phyloP scores from a whole-genome alignment of 1,140 invertebrate genomes.

The Nylanderia fulva region DNA sequence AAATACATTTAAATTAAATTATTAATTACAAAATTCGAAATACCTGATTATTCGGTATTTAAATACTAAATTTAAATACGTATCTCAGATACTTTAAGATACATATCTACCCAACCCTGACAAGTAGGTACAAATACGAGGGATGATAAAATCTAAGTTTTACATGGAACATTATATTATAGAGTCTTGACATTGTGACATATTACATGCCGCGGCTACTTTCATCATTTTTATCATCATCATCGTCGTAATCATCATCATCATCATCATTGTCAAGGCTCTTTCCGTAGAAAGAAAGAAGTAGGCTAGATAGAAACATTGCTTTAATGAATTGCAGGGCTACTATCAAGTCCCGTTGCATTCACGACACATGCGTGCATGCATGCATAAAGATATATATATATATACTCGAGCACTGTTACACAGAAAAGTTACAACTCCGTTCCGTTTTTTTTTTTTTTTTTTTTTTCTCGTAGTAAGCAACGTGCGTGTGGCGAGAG shows the following conservation, averaged over 20 bases:
- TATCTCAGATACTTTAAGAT: too few species aligned
- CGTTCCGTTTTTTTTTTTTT: slow-evolving; percentile 28
- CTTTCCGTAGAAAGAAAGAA: neutral
- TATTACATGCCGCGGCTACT: neutral
- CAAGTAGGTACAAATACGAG: neutral
- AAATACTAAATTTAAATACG: too few species aligned
- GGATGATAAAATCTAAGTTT: slow-evolving; percentile 10
- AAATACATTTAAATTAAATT: too few species aligned
- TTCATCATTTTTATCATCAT: slow-evolving; percentile 31
- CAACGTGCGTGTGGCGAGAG: neutral
- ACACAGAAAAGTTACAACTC: neutral
- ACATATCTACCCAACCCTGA: too few species aligned
- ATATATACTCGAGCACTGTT: slow-evolving; percentile 29
- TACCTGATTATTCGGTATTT: too few species aligned
- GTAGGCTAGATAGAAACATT: neutral
- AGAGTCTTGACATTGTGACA: neutral
- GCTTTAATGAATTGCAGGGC: slow-evolving; percentile 73
- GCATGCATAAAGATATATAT: slow-evolving; percentile 19
- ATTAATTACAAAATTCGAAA: too few species aligned
- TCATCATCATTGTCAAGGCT: slow-evolving; percentile 2
- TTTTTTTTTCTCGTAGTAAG: too few species aligned
- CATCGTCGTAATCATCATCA: neutral
- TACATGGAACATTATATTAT: too few species aligned
- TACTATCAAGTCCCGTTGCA: slow-evolving; percentile 18
- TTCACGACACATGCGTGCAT: neutral